Base-by-base conservation (phyloP, 2,113 vertebrate genomes). In the Hippoglossus stenolepis region DNA sequence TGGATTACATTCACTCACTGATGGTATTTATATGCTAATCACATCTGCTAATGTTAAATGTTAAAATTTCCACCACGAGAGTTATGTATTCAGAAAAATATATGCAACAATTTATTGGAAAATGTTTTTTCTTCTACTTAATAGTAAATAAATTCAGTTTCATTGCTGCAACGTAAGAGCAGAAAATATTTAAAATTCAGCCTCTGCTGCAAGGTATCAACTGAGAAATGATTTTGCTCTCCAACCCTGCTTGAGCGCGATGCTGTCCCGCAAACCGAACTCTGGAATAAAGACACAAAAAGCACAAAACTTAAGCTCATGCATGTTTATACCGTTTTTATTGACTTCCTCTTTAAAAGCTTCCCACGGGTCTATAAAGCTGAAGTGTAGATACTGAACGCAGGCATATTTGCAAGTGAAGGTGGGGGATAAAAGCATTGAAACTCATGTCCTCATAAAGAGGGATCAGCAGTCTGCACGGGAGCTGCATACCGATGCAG, bases 381-480 rank as follows among this genome's bases (percentile, higher is more conserved):
- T 77, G 83, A 71, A 87, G 87, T 89, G 77, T 72, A 88, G 85
- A 90, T 82, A 65, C 78, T 82, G 88, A 93, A 91, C 88, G 86
- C 83, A 73, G 85, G 83, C 88, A 85, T 92, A 90, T 92, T 92
- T 92, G 89, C 91, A 91, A 90, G 89, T 76, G 89, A 90, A 93
- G 91, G 87, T 87, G 84, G 87, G 85, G 90, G 90, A 92, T 93
- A 93, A 93, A 93, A 93, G 90, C 89, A 73, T 84, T 84, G 89
- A 92, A 93, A 93, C 93, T 91, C 87, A 79, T 93, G 92, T 93
- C 93, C 93, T 94, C 90, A 91, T 93, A 92, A 93, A 94, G 93
- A 91, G 87, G 86, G 89, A 94, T 94, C 92, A 92, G 93, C 90
- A 83, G 82, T 83, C 75, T 26, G 87, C 67, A 92, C 90, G 78